phyloP scores from a whole-genome alignment of 2,888 invertebrate genomes.

The Acleris sparsana region DNA sequence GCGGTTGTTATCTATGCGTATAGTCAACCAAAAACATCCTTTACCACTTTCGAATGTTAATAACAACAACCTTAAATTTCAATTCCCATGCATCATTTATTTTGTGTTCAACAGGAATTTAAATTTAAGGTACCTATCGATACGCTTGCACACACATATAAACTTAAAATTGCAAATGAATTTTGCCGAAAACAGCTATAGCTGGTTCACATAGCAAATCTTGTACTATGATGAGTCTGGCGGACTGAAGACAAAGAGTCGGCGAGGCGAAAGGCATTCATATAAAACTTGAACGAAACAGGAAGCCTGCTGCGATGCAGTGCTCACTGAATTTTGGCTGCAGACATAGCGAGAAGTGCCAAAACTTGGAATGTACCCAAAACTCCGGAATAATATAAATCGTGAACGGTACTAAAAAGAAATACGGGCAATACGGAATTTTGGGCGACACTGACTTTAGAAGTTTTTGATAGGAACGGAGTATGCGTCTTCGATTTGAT shows the following conservation, averaged over 20 bases:
- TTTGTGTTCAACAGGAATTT: too few relatives aligned
- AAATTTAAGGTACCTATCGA: too few relatives aligned
- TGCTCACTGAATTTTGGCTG: constrained; percentile 52
- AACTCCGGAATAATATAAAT: constrained; percentile 33
- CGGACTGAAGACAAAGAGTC: constrained; percentile 40
- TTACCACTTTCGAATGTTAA: too few relatives aligned
- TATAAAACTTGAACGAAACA: constrained; percentile 42
- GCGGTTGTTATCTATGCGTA: too few relatives aligned
- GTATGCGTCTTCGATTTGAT: background rate
- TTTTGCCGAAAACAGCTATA: background rate
- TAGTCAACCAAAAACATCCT: too few relatives aligned
- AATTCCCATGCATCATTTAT: too few relatives aligned
- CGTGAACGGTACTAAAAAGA: constrained; percentile 27
- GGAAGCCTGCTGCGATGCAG: constrained; percentile 32
- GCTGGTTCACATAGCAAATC: constrained; percentile 12
- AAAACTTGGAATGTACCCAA: constrained; percentile 44
- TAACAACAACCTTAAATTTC: too few relatives aligned
- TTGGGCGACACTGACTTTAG: background rate
- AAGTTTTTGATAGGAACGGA: background rate
- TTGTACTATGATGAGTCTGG: constrained; percentile 28
- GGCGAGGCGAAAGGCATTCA: constrained; percentile 38
- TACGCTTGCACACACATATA: too few relatives aligned
- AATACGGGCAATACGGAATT: constrained; percentile 9
- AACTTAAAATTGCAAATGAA: too few relatives aligned
- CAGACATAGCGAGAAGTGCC: constrained; percentile 54